These are phyloP conservation scores for Aspidoscelis tigris DNA, from an alignment of 2,113 vertebrate species.

Conservation along the genomic window DNA sequence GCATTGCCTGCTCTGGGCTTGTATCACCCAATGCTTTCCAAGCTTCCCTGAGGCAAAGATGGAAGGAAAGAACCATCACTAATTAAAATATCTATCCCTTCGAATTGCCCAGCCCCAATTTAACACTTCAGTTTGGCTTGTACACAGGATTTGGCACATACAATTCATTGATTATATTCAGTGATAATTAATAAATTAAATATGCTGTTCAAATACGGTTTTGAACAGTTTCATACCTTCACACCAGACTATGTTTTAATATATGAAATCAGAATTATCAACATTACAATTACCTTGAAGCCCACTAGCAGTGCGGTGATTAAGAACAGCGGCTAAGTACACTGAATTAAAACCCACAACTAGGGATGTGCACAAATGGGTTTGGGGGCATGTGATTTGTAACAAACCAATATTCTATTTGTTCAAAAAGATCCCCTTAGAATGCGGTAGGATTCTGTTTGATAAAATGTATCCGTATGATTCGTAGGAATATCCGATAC, in stretches of 20 bases:
- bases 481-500: no score
- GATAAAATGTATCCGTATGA: no score
- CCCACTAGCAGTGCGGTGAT: no score
- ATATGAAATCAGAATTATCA: background rate
- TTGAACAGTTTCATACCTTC: background rate
- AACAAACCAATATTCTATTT: no score
- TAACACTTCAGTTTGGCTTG: background rate
- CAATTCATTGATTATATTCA: background rate
- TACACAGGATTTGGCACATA: background rate
- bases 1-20: constrained; percentile 90
- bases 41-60: constrained; percentile 83
- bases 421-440: no score
- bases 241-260: background rate
- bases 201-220: background rate
- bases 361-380: no score
- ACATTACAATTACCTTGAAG: background rate
- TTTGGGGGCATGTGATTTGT: no score
- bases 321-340: background rate
- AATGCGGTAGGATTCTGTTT: no score
- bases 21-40: constrained; percentile 95
- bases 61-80: constrained; percentile 41
- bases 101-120: background rate
- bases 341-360: no score
- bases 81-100: background rate
- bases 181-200: background rate